A percentile compares a stretch with the other conserved stretches of the same genome.
Evolutionary conservation across 2,888 invertebrate genomes (phyloP).

Genomic region (Gnatocerus cornutus): DNA sequence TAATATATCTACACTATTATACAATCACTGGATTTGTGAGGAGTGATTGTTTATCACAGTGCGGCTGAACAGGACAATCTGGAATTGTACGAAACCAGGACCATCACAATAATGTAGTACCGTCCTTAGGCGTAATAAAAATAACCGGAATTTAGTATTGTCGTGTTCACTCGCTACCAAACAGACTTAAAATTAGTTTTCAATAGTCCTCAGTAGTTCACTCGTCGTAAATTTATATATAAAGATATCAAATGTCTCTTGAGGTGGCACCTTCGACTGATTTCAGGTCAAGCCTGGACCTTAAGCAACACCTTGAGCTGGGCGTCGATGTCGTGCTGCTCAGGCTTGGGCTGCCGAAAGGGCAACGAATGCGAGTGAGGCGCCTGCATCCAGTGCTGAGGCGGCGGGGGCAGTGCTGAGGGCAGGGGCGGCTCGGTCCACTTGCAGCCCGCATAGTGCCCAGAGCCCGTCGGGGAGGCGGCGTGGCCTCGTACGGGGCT

Average conservation of each 20-base stretch:
- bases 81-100: conserved; percentile 45
- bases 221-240: conserved; percentile 65
- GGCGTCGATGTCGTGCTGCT: conserved; percentile 64
- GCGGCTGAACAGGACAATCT: conserved; percentile 72
- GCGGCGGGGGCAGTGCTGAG: conserved; percentile 81
- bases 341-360: conserved; percentile 60
- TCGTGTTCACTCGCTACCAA: conserved; percentile 71
- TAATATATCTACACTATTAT: conserved; percentile 62
- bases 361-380: conserved; percentile 51
- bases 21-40: conserved; percentile 57
- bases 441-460: conserved; percentile 79
- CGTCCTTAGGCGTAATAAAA: conserved; percentile 37
- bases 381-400: conserved; percentile 81
- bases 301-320: conserved; percentile 70
- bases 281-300: conserved; percentile 69
- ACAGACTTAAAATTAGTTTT: conserved; percentile 56
- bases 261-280: conserved; percentile 57
- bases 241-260: conserved; percentile 65
- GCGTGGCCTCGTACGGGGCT: conserved; percentile 49
- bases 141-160: conserved; percentile 61
- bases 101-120: conserved; percentile 35
- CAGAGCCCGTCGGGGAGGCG: conserved; percentile 66
- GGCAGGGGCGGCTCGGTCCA: conserved; percentile 83
- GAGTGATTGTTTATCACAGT: conserved; percentile 66
- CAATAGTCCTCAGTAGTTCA: conserved; percentile 59